Base-by-base conservation (phyloP, 2,888 invertebrate species). In the Cephus rjabovi region DNA sequence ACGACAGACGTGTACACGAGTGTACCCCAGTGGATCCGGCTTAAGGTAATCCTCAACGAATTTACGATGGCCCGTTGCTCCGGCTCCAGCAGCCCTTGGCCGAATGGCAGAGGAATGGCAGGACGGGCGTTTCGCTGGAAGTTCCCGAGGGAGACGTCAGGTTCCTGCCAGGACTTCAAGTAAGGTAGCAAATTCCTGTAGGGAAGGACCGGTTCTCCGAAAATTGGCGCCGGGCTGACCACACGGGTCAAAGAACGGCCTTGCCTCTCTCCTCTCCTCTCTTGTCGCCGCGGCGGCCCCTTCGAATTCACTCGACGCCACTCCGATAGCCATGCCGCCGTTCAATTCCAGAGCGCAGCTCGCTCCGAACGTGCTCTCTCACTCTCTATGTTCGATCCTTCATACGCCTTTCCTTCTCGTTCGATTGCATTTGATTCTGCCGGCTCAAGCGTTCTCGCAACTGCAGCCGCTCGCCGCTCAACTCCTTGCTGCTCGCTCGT, bases 181-280 rank as follows among this genome's bases (percentile, higher is more conserved):
- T 6, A 40, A 40, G 40, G 40, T 40, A 40, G 40, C 40, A 40
- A 15, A 40, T 40, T 40, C 40, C 40, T 15, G 40, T 40, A 40
- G 77, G 81, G 82, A 80, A 82, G 87, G 87, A 88, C 88, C 88
- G 88, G 90, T 89, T 89, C 84, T 86, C 87, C 88, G 88, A 90
- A 90, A 88, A 89, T 87, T 90, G 89, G 89, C 88, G 89, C 88
- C 89, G 85, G 86, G 83, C 83, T 85, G 87, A 84, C 86, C 88
- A 85, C 84, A 81, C 86, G 87, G 90, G 90, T 91, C 90, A 91
- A 90, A 90, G 90, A 91, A 91, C 90, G 90, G 85, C 90, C 90
- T 91, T 90, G 90, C 88, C 86, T 85, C 83, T 80, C 84, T 80
- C 80, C 81, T 79, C 80, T 81, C 73, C 71, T 40, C 37, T 37